Base-by-base conservation (phyloP, 2,797 vertebrate species). In the Crypturellus tataupa region DNA sequence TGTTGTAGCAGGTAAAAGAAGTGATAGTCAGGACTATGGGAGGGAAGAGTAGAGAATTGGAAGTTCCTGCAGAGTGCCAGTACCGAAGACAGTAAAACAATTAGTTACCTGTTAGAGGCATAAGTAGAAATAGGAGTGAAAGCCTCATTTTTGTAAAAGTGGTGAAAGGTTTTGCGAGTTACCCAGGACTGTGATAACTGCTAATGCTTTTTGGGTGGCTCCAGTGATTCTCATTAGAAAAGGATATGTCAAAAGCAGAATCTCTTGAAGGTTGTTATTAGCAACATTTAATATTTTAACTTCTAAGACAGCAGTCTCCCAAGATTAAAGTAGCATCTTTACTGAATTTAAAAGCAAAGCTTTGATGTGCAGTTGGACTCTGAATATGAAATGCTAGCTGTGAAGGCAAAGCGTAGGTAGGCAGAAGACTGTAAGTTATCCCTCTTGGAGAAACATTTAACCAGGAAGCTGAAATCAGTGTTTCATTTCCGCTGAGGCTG, bases 361-460 rank as follows among this genome's bases (percentile, higher is more conserved):
- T 94, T 94, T 96, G 90, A 95, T 95, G 86, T 95, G 56, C 77
- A 83, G 16, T 39, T 92, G 93, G 67, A 80, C 27, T 70, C 65
- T 87, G 81, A 81, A 79, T 82, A 53, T 65, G 56, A 79, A 93
- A 68, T 83, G 64, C 72, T 80, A 87, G 67, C 47, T 64, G 53
- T 77, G 80, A 86, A 94, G 55, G 42, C 62, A 67, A 33, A 93
- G 25, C 65, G 37, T 94, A 12, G 53, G 82, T 86, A 40, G 46
- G 60, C 44, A 68, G 77, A 80, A 60, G 93, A 40, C 29, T 72
- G 47, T 70, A 72, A 49, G 29, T 77, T 73, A 86, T 70, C 89
- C 87, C 64, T 93, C 51, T 60, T 60, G 62, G 29, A 87, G 69
- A 80, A 58, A n/a, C 0, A 0, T 94, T 80, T 89, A 81, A 92